phyloP scores from a whole-genome alignment of 1,140 invertebrate genomes.

The Cataglyphis hispanica region DNA sequence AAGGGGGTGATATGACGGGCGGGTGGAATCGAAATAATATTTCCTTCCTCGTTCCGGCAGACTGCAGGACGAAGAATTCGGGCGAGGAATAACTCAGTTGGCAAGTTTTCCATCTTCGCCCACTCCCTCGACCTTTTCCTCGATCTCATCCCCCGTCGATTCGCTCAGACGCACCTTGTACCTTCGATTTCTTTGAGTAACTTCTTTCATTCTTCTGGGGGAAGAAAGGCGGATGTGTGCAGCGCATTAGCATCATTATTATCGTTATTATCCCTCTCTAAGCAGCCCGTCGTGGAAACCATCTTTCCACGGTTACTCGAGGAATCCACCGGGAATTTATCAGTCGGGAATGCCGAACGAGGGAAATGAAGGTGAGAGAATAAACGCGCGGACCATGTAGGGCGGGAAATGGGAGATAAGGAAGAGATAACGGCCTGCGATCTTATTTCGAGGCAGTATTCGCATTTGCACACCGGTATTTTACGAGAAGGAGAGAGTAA shows the following conservation, averaged over 20 bases:
- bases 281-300: constrained; percentile 60
- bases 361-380: constrained; percentile 37
- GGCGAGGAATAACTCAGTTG: constrained; percentile 65
- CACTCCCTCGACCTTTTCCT: constrained; percentile 5
- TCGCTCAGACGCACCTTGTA: constrained; percentile 6
- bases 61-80: constrained; percentile 65
- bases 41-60: constrained; percentile 57
- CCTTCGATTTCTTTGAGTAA: constrained; percentile 39
- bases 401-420: constrained; percentile 57
- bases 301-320: constrained; percentile 26
- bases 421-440: constrained; percentile 71
- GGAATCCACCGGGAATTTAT: constrained; percentile 72
- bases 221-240: neutral
- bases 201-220: neutral
- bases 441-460: constrained; percentile 73
- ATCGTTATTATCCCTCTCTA: constrained; percentile 72
- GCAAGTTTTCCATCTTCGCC: constrained; percentile 54
- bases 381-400: constrained; percentile 1
- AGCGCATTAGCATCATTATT: constrained; percentile 71
- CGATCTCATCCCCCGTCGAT: neutral
- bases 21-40: constrained; percentile 69
- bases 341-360: constrained; percentile 66
- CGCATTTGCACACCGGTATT: constrained; percentile 73
- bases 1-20: constrained; percentile 9
- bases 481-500: constrained; percentile 27